These are phyloP conservation scores for Pachypsylla venusta DNA, from an alignment of 1,140 invertebrate species.

Conservation along the genomic window DNA sequence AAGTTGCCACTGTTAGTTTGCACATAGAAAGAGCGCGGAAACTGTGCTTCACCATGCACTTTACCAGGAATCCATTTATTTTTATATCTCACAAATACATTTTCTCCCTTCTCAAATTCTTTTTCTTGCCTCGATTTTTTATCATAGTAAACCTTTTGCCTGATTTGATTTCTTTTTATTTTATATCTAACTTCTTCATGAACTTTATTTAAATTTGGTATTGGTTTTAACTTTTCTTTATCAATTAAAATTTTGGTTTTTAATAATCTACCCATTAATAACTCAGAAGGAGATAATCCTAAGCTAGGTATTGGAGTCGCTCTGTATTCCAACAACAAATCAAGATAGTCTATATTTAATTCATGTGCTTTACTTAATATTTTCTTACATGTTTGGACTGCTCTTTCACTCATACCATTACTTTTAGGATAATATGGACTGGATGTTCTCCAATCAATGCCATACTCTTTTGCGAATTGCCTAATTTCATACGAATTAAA, in stretches of 20 bases:
- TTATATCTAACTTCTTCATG: not conserved
- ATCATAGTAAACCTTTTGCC: not conserved
- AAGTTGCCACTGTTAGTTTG: too few relatives aligned
- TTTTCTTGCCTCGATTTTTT: not conserved
- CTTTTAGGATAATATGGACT: conserved; percentile 16
- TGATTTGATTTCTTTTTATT: not conserved
- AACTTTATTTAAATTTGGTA: not conserved
- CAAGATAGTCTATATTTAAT: not conserved
- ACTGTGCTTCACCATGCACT: too few relatives aligned
- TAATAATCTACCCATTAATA: not conserved
- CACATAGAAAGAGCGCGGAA: too few relatives aligned
- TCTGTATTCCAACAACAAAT: not conserved
- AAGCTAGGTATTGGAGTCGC: not conserved
- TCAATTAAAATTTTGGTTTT: not conserved
- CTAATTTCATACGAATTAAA: conserved; percentile 11
- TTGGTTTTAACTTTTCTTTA: not conserved
- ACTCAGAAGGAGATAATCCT: not conserved
- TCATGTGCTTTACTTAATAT: conserved; percentile 13
- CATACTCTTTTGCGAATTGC: conserved; percentile 15
- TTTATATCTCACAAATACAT: not conserved
- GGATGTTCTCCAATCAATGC: conserved; percentile 2
- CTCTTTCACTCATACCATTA: conserved; percentile 16
- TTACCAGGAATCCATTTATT: too few relatives aligned
- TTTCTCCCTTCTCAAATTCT: not conserved
- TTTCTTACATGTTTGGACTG: conserved; percentile 13